Evolutionary conservation across 1,140 invertebrate species (phyloP), one percentile per base, ranked within the genome.

Genomic region (Glossosoma conforme): DNA sequence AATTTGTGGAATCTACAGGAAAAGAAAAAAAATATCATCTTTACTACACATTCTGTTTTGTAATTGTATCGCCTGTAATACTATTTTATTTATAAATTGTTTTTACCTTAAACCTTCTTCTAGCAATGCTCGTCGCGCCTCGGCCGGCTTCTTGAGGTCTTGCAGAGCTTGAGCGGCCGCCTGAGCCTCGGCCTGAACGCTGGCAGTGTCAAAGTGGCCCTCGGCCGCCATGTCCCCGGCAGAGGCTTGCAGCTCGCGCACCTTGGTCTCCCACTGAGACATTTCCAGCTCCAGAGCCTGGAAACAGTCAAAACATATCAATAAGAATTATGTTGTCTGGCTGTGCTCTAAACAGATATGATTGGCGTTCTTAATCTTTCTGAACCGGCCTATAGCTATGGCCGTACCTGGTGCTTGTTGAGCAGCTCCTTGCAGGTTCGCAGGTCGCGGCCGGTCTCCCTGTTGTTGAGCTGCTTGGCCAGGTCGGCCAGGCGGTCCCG

Each of bases 141-240:
- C 68, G 0, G 82, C 79, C 2, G 85, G 84, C 50, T 79, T 78
- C 20, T 80, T 74, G 6, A 90, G 67, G 33, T 77, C 77, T 57
- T 75, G 71, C 51, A 87, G 71, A 1, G 76, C 68, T 24, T 80
- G 76, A 64, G 88, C 83, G 56, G 92, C 83, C 15, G 81, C 80
- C 59, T 86, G 77, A 56, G 89, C 89, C 54, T 86, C 82, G 40
- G 85, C 81, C 54, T 87, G 73, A 54, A 98, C 96, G 58, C 87
- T 87, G 9, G 80, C 81, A 2, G 87, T 86, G 76, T 97, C 93
- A 69, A 97, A 97, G 72, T 98, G 94, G 14, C 90, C 92, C 53
- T 91, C 88, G 24, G 91, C 84, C 1, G 86, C 89, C 84, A 98
- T 88, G 64, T 94, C 86, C 54, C 89, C 80, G 10, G 92, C 93